Evolutionary conservation across 2,888 invertebrate species (phyloP).

Genomic region (Zonitis immaculata): DNA sequence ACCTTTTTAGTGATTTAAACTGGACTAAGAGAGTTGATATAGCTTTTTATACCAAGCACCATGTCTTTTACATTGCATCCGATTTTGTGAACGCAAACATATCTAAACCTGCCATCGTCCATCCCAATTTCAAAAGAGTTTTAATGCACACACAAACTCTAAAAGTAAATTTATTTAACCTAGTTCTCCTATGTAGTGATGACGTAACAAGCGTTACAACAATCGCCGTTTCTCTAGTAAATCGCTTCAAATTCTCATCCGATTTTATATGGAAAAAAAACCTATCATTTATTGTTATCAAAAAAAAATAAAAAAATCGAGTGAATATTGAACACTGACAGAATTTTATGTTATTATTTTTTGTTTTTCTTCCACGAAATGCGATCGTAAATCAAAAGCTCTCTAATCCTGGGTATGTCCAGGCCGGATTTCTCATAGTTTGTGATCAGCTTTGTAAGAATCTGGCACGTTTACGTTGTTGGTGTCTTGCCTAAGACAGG

Average conservation of each 20-base stretch:
- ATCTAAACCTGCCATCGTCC: constrained; percentile 3
- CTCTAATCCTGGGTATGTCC: constrained; percentile 16
- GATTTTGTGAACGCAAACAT: constrained; percentile 16
- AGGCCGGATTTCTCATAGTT: constrained; percentile 16
- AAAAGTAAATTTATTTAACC: constrained; percentile 23
- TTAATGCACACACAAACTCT: constrained; percentile 18
- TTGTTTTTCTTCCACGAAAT: no score
- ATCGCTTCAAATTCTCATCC: background rate
- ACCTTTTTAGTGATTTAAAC: no score
- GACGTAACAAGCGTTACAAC: constrained; percentile 3
- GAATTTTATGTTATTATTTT: background rate
- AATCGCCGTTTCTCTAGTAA: background rate
- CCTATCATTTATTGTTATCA: no score
- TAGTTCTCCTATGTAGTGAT: constrained; percentile 15
- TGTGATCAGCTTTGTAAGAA: constrained; percentile 21
- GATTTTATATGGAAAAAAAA: no score
- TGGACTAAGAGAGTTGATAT: constrained; percentile 7
- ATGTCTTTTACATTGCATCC: constrained; percentile 11
- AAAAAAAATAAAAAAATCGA: background rate
- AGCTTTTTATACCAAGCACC: constrained; percentile 16
- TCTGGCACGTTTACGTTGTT: constrained; percentile 16
- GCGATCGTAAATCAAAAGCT: constrained; percentile 14
- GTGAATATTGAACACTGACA: background rate
- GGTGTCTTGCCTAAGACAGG: constrained; percentile 15
- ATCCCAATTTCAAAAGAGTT: constrained; percentile 14